These are phyloP conservation scores for Phorcus lineatus DNA, from an alignment of 2,888 invertebrate genomes.

Conservation along the genomic window DNA sequence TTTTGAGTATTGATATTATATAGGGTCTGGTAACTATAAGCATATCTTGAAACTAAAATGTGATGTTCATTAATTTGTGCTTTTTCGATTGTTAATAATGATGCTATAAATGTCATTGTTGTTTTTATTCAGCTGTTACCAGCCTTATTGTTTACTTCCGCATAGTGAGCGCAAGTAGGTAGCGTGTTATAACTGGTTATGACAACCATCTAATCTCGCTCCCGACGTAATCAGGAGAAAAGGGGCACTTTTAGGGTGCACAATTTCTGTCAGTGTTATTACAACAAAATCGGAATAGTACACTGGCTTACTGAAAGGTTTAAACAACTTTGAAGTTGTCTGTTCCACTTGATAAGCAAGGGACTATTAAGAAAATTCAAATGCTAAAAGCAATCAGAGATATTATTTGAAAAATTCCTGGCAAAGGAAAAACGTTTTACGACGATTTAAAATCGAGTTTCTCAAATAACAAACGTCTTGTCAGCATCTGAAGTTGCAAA, in stretches of 20 bases:
- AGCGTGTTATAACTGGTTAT: not conserved
- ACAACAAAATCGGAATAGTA: not conserved
- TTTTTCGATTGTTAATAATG: not conserved
- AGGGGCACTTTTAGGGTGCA: not conserved
- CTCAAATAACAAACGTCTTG: not conserved
- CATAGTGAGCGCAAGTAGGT: not conserved
- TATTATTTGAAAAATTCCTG: not conserved
- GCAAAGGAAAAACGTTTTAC: not conserved
- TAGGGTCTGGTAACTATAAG: no score
- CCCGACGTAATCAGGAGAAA: not conserved
- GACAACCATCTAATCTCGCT: not conserved
- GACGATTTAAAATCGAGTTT: not conserved
- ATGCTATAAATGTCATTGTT: not conserved
- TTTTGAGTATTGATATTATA: no score
- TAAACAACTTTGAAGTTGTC: not conserved
- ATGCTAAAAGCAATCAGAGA: not conserved
- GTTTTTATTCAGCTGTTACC: no score
- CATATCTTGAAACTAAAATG: not conserved
- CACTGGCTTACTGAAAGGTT: constrained; percentile 16
- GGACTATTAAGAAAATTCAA: not conserved
- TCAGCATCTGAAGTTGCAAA: not conserved
- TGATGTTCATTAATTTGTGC: not conserved
- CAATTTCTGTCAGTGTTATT: not conserved
- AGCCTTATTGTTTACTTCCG: not conserved
- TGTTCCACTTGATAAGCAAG: not conserved